Evolutionary conservation across 2,888 invertebrate genomes (phyloP), one percentile per base, ranked within the genome.

Genomic region (Leptinotarsa rubiginosa): DNA sequence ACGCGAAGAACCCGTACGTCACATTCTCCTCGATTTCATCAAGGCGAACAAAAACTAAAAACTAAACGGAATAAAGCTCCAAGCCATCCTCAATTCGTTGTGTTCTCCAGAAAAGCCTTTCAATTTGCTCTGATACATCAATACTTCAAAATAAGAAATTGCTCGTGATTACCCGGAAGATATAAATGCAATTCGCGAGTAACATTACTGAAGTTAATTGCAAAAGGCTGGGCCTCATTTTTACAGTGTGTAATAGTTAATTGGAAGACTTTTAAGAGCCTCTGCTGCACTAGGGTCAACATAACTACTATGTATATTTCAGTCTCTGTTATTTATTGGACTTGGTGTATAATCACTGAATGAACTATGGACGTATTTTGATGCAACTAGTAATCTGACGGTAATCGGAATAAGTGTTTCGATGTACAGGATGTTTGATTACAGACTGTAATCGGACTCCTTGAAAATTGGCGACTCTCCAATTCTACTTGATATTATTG

Each of bases 151-250:
- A 73, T 78, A 79, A 79, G 77, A 75, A 76, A 71, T 78, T 72
- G 77, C 75, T 78, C 74, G 73, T 75, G 72, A 82, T 81, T 81
- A 82, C 81, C 82, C 81, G 82, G 82, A 82, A 82, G 82, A 81
- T 78, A 74, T 78, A 75, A 73, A 74, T 75, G 75, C 71, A 78
- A 77, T 78, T 76, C 77, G 76, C 75, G 71, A 80, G 77, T 78
- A 79, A 77, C 78, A 79, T 80, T 75, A 75, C 77, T 73, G 74
- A 72, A 80, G 82, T 80, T 82, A 82, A 82, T 82, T 82, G 80
- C 79, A 79, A 79, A 77, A 80, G 82, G 82, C 78, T 79, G 82
- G 82, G 82, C 81, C 64, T 67, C 71, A 79, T 81, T 80, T 82
- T 80, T 81, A 73, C 74, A 77, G 76, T 76, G 72, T 73, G 70